Base-by-base conservation (phyloP, 2,888 invertebrate genomes). In the Scrobipalpa costella region DNA sequence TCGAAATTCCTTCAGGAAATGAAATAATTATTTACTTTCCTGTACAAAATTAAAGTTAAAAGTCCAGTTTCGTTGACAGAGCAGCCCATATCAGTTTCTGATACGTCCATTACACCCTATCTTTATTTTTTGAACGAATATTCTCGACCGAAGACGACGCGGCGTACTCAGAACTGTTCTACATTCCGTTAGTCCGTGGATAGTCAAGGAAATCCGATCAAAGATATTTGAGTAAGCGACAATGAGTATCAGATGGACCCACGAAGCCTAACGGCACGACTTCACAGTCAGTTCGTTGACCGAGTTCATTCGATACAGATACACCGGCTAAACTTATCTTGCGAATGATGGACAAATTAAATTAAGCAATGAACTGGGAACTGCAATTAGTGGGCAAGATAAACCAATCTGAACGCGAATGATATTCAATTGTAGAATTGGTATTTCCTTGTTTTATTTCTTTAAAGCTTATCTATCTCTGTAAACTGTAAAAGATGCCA, bases 161-260 rank as follows among this genome's bases (percentile, higher is more conserved):
- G 40, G 40, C 0, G 27, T 3, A 27, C 27, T 27, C 40, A 2
- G 76, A 77, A 71, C 72, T 73, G 15, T 13, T 73, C 79, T 79
- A 78, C 79, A 80, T 77, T 73, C 27, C 36, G 47, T 57, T 27
- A 52, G 52, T 21, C 19, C 21, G 19, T 21, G 40, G 40, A 40
- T 13, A 40, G 40, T 11, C 40, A 40, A 40, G 40, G 72, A 69
- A 74, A 71, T 72, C 68, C 66, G 57, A 69, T 64, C 55, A 64
- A 63, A 40, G 40, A 40, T 40, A 40, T 40, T 40, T 40, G 40
- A 40, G 40, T 13, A 40, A 40, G 40, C 13, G 40, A 40, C 40
- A 40, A 40, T 40, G 40, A 13, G 40, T 40, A 13, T 40, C 40
- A 40, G 40, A 40, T 40, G 40, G 36, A 36, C 1, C 36, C 7